Evolutionary conservation across 35 echinoderm and acorn worm genomes (phyloP).

Genomic region (Ptychodera flava): DNA sequence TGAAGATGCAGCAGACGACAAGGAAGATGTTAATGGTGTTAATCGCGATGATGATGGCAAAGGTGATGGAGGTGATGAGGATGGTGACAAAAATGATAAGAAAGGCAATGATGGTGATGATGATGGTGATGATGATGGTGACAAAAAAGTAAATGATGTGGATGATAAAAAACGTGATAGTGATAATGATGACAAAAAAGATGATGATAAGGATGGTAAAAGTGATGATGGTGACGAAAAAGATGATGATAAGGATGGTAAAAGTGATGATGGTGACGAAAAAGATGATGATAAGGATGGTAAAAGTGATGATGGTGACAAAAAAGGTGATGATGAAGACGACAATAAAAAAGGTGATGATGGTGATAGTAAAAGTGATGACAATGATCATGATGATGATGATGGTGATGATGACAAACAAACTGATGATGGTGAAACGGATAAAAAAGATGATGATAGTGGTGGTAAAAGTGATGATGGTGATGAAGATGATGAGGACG

Average conservation of each 20-base stretch:
- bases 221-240: slow-evolving; percentile 9
- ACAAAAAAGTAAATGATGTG: slow-evolving; percentile 19
- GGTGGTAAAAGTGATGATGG: background rate
- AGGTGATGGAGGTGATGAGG: background rate
- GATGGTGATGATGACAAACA: slow-evolving; percentile 3
- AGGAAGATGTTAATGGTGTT: background rate
- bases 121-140: too few species aligned
- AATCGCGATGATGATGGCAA: slow-evolving; percentile 19
- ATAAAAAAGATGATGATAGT: background rate
- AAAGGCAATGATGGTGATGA: slow-evolving; percentile 5
- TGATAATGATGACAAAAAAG: slow-evolving; percentile 30
- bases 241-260: slow-evolving; percentile 17
- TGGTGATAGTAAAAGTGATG: background rate
- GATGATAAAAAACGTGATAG: background rate
- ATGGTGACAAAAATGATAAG: slow-evolving; percentile 16
- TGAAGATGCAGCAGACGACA: too few species aligned
- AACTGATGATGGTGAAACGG: too few species aligned
- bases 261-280: too few species aligned
- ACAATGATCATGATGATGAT: background rate
- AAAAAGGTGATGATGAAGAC: slow-evolving; percentile 19
- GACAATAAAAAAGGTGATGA: background rate
- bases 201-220: too few species aligned
- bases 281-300: too few species aligned
- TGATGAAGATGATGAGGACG: background rate
- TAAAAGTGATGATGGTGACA: slow-evolving; percentile 2